Evolutionary conservation across 2,113 vertebrate species (phyloP).

Genomic region (Tympanuchus pallidicinctus): DNA sequence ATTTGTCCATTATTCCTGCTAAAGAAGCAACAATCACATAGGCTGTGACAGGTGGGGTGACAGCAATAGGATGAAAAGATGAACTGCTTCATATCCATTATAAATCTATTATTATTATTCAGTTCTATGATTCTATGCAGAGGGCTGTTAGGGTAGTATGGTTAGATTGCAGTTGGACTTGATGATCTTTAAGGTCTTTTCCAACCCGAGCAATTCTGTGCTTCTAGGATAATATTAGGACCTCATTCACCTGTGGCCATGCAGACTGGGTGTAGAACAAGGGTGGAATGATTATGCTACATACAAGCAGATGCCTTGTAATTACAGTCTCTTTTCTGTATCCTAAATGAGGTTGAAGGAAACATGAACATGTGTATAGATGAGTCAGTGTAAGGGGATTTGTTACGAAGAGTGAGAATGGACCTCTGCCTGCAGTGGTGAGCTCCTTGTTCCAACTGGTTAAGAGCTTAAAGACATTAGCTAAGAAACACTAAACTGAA

Average conservation of each 20-base stretch:
- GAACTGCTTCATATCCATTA: not conserved
- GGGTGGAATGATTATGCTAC: not conserved
- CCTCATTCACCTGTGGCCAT: not conserved
- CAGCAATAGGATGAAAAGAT: not conserved
- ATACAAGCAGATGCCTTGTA: not conserved
- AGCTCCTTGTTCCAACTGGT: not conserved
- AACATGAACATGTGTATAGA: not conserved
- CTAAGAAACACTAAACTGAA: constrained; percentile 38
- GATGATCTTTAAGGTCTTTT: too few species aligned
- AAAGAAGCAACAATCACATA: not conserved
- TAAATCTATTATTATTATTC: too few species aligned
- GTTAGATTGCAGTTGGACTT: too few species aligned
- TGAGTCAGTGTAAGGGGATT: not conserved
- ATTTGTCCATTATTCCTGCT: not conserved
- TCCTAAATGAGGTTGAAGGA: not conserved
- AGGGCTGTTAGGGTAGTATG: too few species aligned
- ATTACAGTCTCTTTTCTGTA: not conserved
- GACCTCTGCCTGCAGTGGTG: not conserved
- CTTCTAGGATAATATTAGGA: not conserved
- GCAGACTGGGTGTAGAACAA: not conserved
- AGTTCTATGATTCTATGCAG: too few species aligned
- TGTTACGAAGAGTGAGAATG: not conserved
- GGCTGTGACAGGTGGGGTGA: not conserved
- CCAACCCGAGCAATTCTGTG: too few species aligned
- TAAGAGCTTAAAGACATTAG: not conserved